phyloP scores from a whole-genome alignment of 2,888 invertebrate genomes.

The Metopia argyrocephala region DNA sequence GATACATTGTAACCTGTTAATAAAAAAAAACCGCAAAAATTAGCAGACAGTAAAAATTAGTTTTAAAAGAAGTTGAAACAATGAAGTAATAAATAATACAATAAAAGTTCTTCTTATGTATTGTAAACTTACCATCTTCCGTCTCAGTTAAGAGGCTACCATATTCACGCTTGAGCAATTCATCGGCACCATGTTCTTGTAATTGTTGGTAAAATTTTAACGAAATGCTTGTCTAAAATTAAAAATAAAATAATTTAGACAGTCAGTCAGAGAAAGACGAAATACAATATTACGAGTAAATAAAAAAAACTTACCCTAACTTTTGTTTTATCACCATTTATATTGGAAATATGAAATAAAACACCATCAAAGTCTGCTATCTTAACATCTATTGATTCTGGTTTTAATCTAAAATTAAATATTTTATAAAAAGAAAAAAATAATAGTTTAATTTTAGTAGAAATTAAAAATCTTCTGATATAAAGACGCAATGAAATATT shows the following conservation, averaged over 20 bases:
- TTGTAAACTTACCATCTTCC: slow-evolving; percentile 86
- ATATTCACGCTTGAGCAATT: slow-evolving; percentile 95
- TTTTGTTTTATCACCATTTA: slow-evolving; percentile 97
- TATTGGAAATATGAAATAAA: slow-evolving; percentile 98
- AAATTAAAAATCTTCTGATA: too few species aligned
- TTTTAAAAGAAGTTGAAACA: background rate
- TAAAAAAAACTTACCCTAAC: slow-evolving; percentile 87
- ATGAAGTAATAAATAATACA: slow-evolving; percentile 10
- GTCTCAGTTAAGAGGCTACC: slow-evolving; percentile 89
- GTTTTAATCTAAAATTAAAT: slow-evolving; percentile 82
- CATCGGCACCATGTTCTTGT: slow-evolving; percentile 98
- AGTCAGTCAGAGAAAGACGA: slow-evolving; percentile 4
- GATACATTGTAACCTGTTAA: slow-evolving; percentile 95
- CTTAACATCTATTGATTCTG: slow-evolving; percentile 95
- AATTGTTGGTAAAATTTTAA: slow-evolving; percentile 99
- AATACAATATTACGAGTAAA: background rate
- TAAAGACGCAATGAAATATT: too few species aligned
- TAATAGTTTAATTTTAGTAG: background rate
- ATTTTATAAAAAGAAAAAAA: too few species aligned
- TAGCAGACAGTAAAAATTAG: too few species aligned
- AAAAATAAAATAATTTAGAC: background rate
- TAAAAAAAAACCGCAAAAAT: background rate
- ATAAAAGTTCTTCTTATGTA: slow-evolving; percentile 12
- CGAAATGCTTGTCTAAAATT: slow-evolving; percentile 94
- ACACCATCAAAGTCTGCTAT: slow-evolving; percentile 99